Conservation (phyloP, 2,113 vertebrate genomes). For the Romanogobio albipinnatus region DNA sequence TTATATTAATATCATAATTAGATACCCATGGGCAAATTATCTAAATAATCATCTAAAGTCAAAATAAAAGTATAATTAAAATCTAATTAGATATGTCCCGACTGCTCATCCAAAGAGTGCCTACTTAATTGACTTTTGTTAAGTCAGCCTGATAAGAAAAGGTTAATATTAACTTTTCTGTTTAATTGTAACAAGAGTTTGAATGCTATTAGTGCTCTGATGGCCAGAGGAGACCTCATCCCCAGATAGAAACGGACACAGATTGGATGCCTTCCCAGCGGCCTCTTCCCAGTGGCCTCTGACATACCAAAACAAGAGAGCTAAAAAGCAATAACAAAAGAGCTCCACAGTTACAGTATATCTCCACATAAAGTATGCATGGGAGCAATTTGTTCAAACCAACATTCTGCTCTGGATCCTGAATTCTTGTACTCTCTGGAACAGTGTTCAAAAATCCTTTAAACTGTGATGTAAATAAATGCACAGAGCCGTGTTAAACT, state of each 20-base stretch:
- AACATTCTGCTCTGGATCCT: background rate
- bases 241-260: background rate
- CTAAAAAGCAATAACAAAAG: conserved; percentile 17
- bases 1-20: conserved; percentile 8
- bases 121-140: conserved; percentile 20
- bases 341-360: background rate
- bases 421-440: background rate
- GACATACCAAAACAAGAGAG: conserved; percentile 34
- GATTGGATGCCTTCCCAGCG: conserved; percentile 16
- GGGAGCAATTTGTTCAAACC: conserved; percentile 8
- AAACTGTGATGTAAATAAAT: conserved; percentile 34
- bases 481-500: background rate
- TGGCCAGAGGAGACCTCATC: background rate
- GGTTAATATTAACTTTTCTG: conserved; percentile 25
- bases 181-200: conserved; percentile 24
- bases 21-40: background rate
- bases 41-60: conserved; percentile 21
- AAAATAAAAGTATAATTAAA: conserved; percentile 26
- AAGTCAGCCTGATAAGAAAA: conserved; percentile 32
- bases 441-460: conserved; percentile 6
- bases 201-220: conserved; percentile 16
- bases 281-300: background rate
- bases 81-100: conserved; percentile 13
- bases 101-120: conserved; percentile 8
- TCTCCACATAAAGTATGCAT: background rate